Evolutionary conservation across 2,797 vertebrate genomes (phyloP).

Genomic region (Phrynocephalus guinanensis): DNA sequence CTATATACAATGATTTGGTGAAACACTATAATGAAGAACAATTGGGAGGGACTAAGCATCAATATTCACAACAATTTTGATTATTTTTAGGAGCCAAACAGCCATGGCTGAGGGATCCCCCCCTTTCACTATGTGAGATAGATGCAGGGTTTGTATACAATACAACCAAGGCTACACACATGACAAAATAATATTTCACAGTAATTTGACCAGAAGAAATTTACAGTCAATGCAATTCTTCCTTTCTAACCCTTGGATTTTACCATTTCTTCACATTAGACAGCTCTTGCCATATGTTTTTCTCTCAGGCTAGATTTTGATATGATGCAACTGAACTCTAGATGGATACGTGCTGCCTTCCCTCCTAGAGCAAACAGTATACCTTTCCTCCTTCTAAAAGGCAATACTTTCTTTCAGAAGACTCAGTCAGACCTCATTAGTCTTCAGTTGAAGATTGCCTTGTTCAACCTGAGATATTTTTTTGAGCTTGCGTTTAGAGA

Average conservation of each 20-base stretch:
- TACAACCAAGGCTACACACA: no score
- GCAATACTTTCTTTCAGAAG: slow-evolving; percentile 27
- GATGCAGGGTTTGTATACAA: no score
- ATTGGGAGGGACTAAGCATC: no score
- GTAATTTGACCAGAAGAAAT: neutral
- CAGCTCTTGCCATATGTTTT: slow-evolving; percentile 1
- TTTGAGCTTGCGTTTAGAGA: slow-evolving; percentile 18
- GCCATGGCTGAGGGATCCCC: no score
- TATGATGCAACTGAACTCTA: slow-evolving; percentile 21
- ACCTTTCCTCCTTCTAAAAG: slow-evolving; percentile 51
- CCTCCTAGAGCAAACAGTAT: slow-evolving; percentile 33
- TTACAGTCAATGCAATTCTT: neutral
- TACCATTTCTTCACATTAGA: neutral
- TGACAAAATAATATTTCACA: no score
- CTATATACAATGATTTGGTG: no score
- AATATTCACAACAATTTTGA: no score
- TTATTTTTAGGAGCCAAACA: no score
- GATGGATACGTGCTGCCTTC: slow-evolving; percentile 33
- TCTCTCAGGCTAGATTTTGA: slow-evolving; percentile 35
- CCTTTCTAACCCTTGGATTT: neutral
- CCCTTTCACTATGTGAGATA: no score
- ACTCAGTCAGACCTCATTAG: slow-evolving; percentile 15
- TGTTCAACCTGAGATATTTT: slow-evolving; percentile 11
- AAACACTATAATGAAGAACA: no score
- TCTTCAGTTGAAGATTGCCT: slow-evolving; percentile 39